phyloP scores from a whole-genome alignment of 2,888 invertebrate species.

The Oasisia sp. region DNA sequence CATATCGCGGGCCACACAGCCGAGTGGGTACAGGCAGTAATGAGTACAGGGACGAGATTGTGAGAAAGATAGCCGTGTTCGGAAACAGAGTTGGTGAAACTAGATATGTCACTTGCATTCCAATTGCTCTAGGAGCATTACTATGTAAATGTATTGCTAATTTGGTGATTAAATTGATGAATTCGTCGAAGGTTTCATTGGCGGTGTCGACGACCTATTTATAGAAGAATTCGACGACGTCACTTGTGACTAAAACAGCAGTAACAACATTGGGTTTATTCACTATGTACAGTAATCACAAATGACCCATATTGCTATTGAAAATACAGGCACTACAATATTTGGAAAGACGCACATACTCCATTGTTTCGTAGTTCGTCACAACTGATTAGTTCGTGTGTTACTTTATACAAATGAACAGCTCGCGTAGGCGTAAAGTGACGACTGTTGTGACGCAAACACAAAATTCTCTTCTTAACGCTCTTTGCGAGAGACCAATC shows the following conservation, averaged over 20 bases:
- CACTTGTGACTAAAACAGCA: not conserved
- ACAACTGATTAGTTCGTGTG: not conserved
- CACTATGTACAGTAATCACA: not conserved
- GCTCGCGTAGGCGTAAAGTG: not conserved
- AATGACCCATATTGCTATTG: not conserved
- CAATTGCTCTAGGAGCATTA: not conserved
- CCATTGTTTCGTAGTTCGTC: too few species aligned
- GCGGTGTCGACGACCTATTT: not conserved
- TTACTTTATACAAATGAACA: not conserved
- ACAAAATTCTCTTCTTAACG: too few species aligned
- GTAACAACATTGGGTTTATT: not conserved
- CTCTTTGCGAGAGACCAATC: not conserved
- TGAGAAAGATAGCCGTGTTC: not conserved
- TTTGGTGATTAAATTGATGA: not conserved
- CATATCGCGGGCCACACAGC: not conserved
- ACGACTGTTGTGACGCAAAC: not conserved
- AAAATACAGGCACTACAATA: too few species aligned
- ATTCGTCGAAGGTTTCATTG: not conserved
- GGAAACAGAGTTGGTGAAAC: not conserved
- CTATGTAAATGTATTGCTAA: not conserved
- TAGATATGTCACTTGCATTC: not conserved
- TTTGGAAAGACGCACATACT: too few species aligned
- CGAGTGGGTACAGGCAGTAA: not conserved
- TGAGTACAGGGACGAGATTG: not conserved
- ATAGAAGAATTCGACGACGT: not conserved